Base-by-base conservation (phyloP, 2,113 vertebrate genomes). In the Nothocercus nigrocapillus region DNA sequence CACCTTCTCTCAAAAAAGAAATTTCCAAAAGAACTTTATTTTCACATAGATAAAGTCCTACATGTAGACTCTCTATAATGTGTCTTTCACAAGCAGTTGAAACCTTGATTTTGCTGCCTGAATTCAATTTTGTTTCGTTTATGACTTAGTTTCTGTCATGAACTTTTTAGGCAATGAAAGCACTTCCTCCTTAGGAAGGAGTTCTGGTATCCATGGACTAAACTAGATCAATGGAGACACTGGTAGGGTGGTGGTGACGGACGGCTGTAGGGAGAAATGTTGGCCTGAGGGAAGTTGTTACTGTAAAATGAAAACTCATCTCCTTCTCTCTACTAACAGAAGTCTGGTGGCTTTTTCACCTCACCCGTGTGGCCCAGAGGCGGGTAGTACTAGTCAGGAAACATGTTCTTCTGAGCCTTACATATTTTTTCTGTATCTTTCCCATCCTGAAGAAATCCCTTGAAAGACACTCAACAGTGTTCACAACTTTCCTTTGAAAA, bases 41-140 rank as follows among this genome's bases (percentile, higher is more conserved):
- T 78, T 36, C 61, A 75, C 40, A 59, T n/a, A 74, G 74, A 89
- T 45, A 2, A 81, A 53, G 27, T 14, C n/a, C 78, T 94, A 91
- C 40, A 78, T n/a, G 24, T 56, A 73, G 53, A 81, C 5, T 49
- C 20, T 89, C 38, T 81, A 13, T 25, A 63, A 3, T 32, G 13
- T 70, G 19, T 4, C 42, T 93, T 74, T 51, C 56, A 67, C 62
- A 4, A 81, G 45, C 36, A 67, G 22, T 1, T 63, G 27, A 87
- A 89, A 79, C 88, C 4, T 21, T 85, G 54, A 14, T 85, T 94
- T 85, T 83, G 51, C 24, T 67, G 24, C 27, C 40, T 88, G 51
- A 83, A 90, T 8, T 81, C 54, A 77, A 59, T 75, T 69, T 85
- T 36, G n/a, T 44, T 86, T 74, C 20, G 63, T 88, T 83, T 62